Percentiles rank a stretch among this genome's conserved stretches.
These are phyloP conservation scores for Vanessa atalanta DNA, from an alignment of 1,140 invertebrate genomes.

Conservation along the genomic window DNA sequence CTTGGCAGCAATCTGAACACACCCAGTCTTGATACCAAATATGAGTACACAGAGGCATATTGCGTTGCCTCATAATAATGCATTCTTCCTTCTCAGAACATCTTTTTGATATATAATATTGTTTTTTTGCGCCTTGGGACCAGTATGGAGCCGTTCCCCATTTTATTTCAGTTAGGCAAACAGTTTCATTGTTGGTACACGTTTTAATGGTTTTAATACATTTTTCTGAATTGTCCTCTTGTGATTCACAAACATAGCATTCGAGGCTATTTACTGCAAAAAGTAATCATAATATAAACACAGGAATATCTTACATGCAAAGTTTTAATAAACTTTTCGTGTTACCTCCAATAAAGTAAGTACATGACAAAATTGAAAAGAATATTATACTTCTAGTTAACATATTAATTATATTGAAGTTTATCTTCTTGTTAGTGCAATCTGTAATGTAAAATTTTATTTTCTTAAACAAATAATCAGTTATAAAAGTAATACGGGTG, in stretches of 20 bases:
- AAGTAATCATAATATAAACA: not conserved
- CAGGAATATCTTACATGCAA: not conserved
- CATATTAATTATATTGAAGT: not conserved
- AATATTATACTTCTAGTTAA: not conserved
- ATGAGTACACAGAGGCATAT: constrained; percentile 92
- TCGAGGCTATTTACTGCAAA: constrained; percentile 83
- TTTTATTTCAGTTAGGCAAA: constrained; percentile 92
- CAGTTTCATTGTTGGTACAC: constrained; percentile 92
- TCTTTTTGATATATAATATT: constrained; percentile 95
- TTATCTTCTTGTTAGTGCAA: not conserved
- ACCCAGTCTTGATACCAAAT: constrained; percentile 99
- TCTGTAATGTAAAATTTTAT: not conserved
- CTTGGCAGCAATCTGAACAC: constrained; percentile 97
- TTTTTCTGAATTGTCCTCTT: constrained; percentile 82
- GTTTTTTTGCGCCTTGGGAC: constrained; percentile 95
- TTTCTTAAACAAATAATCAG: not conserved
- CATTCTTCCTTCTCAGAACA: constrained; percentile 93
- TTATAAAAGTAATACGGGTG: not conserved
- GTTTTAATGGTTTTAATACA: constrained; percentile 94
- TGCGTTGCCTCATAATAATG: constrained; percentile 83
- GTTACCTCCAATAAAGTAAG: constrained; percentile 3
- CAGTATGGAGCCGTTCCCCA: constrained; percentile 98
- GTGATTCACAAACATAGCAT: constrained; percentile 17
- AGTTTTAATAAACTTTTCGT: too few species aligned
- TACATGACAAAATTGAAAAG: not conserved